These are phyloP conservation scores for Agrotis exclamationis DNA, from an alignment of 2,888 invertebrate species.

Conservation along the genomic window DNA sequence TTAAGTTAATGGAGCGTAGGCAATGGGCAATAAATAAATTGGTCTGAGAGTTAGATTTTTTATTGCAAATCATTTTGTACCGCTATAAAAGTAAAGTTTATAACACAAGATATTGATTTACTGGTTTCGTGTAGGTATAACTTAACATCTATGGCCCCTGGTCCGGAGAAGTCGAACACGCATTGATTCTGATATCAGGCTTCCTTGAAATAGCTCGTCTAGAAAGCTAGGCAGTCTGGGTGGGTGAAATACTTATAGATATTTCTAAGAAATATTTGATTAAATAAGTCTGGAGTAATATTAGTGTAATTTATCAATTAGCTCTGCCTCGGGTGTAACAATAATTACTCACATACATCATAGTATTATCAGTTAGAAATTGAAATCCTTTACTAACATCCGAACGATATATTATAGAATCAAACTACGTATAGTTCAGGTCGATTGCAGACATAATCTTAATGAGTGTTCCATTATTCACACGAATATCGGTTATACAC, in stretches of 20 bases:
- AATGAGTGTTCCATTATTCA: slow-evolving; percentile 55
- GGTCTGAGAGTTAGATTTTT: slow-evolving; percentile 33
- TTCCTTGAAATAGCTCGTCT: neutral
- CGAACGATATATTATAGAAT: slow-evolving; percentile 24
- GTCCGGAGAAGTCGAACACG: neutral
- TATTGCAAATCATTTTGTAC: slow-evolving; percentile 24
- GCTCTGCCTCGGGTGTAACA: slow-evolving; percentile 1
- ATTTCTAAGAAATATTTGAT: neutral
- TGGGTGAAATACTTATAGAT: neutral
- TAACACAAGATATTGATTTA: slow-evolving; percentile 15
- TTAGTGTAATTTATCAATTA: slow-evolving; percentile 14
- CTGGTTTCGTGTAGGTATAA: neutral
- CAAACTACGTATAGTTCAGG: slow-evolving; percentile 18
- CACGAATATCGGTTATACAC: slow-evolving; percentile 12
- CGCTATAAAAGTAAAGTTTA: slow-evolving; percentile 15
- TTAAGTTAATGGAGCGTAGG: slow-evolving; percentile 12
- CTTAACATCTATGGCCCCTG: slow-evolving; percentile 8
- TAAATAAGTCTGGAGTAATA: neutral
- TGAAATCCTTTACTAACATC: slow-evolving; percentile 15
- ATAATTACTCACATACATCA: slow-evolving; percentile 6
- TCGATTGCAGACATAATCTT: slow-evolving; percentile 48
- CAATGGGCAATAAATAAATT: slow-evolving; percentile 20
- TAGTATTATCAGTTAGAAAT: neutral
- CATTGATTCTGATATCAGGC: neutral
- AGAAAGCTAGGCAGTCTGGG: neutral